Percentiles rank a stretch among this genome's conserved stretches.
Evolutionary conservation across 2,888 invertebrate genomes (phyloP).

Genomic region (Ormyrus rosae): DNA sequence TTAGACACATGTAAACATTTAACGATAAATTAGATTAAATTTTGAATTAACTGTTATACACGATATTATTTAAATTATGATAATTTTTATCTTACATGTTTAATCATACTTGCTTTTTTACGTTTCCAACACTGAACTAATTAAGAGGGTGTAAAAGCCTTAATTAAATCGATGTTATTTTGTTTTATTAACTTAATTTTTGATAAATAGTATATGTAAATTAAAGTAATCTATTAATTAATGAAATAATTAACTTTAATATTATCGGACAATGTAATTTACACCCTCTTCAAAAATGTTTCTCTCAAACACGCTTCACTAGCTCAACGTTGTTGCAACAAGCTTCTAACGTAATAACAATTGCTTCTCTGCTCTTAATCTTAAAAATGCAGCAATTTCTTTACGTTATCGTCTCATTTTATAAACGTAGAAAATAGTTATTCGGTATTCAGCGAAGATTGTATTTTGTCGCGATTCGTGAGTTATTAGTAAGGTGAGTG

Average conservation of each 20-base stretch:
- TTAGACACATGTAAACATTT: too few relatives aligned
- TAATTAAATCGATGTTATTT: too few relatives aligned
- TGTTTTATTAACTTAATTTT: too few relatives aligned
- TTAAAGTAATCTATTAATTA: not conserved
- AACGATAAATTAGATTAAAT: too few relatives aligned
- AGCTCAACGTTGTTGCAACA: constrained; percentile 9
- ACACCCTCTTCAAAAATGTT: not conserved
- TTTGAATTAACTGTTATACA: too few relatives aligned
- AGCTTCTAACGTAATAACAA: constrained; percentile 26
- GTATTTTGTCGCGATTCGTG: constrained; percentile 13
- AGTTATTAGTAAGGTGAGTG: not conserved
- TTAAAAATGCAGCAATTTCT: constrained; percentile 14
- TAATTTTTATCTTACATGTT: too few relatives aligned
- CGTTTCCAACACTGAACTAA: constrained; percentile 38
- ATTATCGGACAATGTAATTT: not conserved
- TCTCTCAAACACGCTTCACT: too few relatives aligned
- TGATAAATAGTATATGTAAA: too few relatives aligned
- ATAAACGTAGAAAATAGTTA: constrained; percentile 51
- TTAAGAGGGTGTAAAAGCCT: not conserved
- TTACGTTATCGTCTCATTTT: constrained; percentile 14
- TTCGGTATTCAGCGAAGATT: constrained; percentile 12
- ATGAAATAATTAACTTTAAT: not conserved
- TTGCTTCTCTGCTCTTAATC: constrained; percentile 3
- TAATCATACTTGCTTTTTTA: too few relatives aligned
- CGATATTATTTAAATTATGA: too few relatives aligned